These are phyloP conservation scores for Centruroides sculpturatus DNA, from an alignment of 1,140 invertebrate genomes.

Conservation along the genomic window DNA sequence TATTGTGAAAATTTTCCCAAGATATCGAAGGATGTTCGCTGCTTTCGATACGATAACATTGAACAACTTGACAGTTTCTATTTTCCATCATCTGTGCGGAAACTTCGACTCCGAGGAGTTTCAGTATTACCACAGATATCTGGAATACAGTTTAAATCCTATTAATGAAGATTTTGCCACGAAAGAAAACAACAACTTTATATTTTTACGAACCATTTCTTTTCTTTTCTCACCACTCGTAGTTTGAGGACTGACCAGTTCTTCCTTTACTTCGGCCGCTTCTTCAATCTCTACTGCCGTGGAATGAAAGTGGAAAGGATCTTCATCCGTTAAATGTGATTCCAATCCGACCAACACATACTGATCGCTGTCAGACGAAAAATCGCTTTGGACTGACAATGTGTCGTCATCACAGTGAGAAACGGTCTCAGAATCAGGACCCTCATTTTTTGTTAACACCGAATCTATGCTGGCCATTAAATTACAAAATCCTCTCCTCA, in stretches of 20 bases:
- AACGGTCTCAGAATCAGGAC: constrained; percentile 21
- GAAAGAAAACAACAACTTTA: neutral
- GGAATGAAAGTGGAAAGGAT: constrained; percentile 9
- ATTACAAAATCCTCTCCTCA: constrained; percentile 62
- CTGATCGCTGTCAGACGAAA: constrained; percentile 33
- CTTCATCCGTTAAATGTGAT: constrained; percentile 13
- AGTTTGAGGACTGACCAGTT: constrained; percentile 9
- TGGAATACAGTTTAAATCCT: neutral
- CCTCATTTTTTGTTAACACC: constrained; percentile 38
- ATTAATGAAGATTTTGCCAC: neutral
- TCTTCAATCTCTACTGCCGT: constrained; percentile 42
- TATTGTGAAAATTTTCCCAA: constrained; percentile 15
- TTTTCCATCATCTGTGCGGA: no score
- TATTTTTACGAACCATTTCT: neutral
- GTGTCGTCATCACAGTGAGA: constrained; percentile 35
- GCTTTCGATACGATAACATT: constrained; percentile 9
- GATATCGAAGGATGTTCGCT: constrained; percentile 12
- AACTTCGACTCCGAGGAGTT: constrained; percentile 9
- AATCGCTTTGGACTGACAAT: constrained; percentile 32
- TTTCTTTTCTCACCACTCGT: neutral
- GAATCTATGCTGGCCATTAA: constrained; percentile 67
- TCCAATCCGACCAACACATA: constrained; percentile 31
- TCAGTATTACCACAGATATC: constrained; percentile 7
- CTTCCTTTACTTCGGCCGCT: constrained; percentile 37
- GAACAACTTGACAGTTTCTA: neutral